phyloP scores from a whole-genome alignment of 1,140 invertebrate species.

The Trinorchestia longiramus region DNA sequence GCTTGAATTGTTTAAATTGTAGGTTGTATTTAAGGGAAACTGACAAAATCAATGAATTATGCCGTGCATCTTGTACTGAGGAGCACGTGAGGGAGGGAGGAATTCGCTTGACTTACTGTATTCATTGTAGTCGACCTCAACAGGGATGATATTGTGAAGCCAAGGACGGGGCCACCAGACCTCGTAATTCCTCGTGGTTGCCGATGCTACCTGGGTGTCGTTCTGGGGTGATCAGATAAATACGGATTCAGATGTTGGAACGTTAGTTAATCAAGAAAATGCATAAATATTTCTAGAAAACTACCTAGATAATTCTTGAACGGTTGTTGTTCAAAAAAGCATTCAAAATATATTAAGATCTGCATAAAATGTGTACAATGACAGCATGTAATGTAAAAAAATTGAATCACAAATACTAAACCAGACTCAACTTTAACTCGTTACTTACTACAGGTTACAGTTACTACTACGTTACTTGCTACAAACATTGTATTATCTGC shows the following conservation, averaged over 20 bases:
- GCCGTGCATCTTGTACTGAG: no score
- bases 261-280: not conserved
- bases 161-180: not conserved
- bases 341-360: not conserved
- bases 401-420: no score
- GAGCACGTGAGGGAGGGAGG: not conserved
- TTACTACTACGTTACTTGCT: no score
- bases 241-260: not conserved
- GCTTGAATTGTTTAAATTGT: no score
- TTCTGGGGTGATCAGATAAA: not conserved
- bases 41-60: no score
- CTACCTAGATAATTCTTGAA: not conserved
- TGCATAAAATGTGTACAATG: not conserved
- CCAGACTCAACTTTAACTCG: no score
- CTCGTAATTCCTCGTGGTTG: not conserved
- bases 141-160: not conserved
- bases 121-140: not conserved
- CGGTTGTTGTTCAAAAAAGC: not conserved
- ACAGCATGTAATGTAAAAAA: not conserved
- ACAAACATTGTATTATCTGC: no score
- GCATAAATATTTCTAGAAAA: not conserved
- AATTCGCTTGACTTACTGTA: not conserved
- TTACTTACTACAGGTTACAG: no score
- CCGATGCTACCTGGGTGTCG: not conserved
- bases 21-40: no score